Conservation (phyloP, 2,888 invertebrate genomes). For the Trichacis sp. region DNA sequence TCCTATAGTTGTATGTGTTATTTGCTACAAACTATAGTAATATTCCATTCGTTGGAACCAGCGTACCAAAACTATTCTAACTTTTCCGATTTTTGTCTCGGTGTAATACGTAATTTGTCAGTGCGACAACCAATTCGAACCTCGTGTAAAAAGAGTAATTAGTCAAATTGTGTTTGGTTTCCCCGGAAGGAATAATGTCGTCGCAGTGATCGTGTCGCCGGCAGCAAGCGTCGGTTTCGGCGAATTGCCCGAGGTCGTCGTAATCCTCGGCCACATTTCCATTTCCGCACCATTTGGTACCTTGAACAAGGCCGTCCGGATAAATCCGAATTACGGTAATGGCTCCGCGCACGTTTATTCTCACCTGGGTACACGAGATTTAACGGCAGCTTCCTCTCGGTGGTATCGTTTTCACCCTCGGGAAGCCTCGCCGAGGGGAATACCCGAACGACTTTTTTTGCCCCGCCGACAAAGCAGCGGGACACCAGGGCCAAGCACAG, state of each 20-base stretch:
- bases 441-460: background rate
- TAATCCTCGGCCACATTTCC: slow-evolving; percentile 55
- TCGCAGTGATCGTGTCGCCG: slow-evolving; percentile 60
- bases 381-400: slow-evolving; percentile 23
- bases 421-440: slow-evolving; percentile 6
- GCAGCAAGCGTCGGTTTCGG: slow-evolving; percentile 60
- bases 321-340: slow-evolving; percentile 20
- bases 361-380: slow-evolving; percentile 39
- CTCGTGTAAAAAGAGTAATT: slow-evolving; percentile 58
- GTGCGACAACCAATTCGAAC: slow-evolving; percentile 36
- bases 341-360: slow-evolving; percentile 6
- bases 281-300: slow-evolving; percentile 63
- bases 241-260: slow-evolving; percentile 53
- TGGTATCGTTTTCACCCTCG: slow-evolving; percentile 15
- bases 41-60: too few relatives aligned
- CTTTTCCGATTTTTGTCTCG: too few relatives aligned
- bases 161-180: slow-evolving; percentile 53
- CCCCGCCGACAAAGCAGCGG: background rate
- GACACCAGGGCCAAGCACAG: background rate
- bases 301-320: slow-evolving; percentile 28
- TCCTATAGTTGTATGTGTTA: too few relatives aligned
- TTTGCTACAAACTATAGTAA: too few relatives aligned
- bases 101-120: too few relatives aligned
- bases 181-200: slow-evolving; percentile 55
- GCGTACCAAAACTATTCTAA: too few relatives aligned